Evolutionary conservation across 2,797 vertebrate species (phyloP).

Genomic region (Alcedo atthis): DNA sequence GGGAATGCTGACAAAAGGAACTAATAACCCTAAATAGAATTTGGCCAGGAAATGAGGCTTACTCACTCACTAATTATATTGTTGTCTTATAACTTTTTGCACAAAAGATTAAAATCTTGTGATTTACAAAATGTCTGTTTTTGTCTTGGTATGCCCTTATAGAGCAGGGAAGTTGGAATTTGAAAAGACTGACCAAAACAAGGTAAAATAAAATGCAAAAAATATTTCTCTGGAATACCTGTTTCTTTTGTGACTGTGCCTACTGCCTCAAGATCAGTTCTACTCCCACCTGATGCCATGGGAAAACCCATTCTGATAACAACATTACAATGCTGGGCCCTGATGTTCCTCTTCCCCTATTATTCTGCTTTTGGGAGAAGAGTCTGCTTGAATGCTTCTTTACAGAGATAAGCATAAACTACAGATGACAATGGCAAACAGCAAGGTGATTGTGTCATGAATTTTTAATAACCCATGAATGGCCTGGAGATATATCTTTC

Average conservation of each 20-base stretch:
- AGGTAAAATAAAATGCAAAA: not conserved
- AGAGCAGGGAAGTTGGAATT: not conserved
- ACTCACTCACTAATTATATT: not conserved
- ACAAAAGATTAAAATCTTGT: not conserved
- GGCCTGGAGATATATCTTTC: not conserved
- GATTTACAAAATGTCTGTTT: not conserved
- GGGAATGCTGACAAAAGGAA: not conserved
- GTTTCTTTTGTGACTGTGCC: not conserved
- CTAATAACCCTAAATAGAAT: not conserved
- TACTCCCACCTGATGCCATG: not conserved
- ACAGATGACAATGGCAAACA: not conserved
- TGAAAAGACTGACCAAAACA: not conserved
- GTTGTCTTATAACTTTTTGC: slow-evolving; percentile 5
- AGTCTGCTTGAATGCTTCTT: not conserved
- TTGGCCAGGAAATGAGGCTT: not conserved
- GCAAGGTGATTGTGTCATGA: not conserved
- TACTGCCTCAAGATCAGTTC: not conserved
- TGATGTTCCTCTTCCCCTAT: not conserved
- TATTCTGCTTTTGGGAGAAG: not conserved
- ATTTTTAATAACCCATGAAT: not conserved
- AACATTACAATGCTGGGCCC: not conserved
- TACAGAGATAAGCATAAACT: not conserved
- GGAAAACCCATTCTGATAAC: not conserved
- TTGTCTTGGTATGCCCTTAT: not conserved
- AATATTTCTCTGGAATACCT: not conserved